Evolutionary conservation across 2,797 vertebrate genomes (phyloP).

Genomic region (Orientallactaga sibirica): DNA sequence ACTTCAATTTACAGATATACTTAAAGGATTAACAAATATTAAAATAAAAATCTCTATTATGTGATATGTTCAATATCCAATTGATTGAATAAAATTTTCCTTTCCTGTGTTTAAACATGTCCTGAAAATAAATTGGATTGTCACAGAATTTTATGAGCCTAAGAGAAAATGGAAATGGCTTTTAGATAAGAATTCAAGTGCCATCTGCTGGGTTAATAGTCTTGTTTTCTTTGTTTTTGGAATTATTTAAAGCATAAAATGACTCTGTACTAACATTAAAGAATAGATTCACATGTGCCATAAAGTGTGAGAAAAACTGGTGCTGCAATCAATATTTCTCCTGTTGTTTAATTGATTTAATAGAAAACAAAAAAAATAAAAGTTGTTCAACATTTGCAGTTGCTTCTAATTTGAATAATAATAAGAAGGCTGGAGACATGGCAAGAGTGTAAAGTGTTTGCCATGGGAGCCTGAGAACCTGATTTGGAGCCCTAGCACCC

Average conservation of each 20-base stretch:
- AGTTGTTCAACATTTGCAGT: not conserved
- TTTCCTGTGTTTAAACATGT: constrained; percentile 69
- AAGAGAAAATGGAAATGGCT: constrained; percentile 82
- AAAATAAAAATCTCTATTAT: constrained; percentile 6
- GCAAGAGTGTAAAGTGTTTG: no score
- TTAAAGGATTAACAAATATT: constrained; percentile 59
- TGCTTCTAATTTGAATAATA: not conserved
- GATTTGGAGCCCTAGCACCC: no score
- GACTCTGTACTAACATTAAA: constrained; percentile 80
- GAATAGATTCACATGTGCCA: constrained; percentile 71
- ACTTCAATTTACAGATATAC: constrained; percentile 58
- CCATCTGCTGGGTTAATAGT: constrained; percentile 78
- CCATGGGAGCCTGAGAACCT: no score
- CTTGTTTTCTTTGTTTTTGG: constrained; percentile 75
- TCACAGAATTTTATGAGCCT: constrained; percentile 71
- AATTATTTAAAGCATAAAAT: constrained; percentile 79
- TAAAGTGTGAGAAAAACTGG: not conserved
- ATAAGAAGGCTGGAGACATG: not conserved
- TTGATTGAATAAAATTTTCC: constrained; percentile 64
- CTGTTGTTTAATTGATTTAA: not conserved
- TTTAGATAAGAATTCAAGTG: constrained; percentile 80
- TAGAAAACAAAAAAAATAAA: not conserved
- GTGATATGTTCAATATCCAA: not conserved
- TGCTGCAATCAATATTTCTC: not conserved
- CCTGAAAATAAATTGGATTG: constrained; percentile 81